Base-by-base conservation (phyloP, 2,113 vertebrate species). In the Heptranchias perlo region DNA sequence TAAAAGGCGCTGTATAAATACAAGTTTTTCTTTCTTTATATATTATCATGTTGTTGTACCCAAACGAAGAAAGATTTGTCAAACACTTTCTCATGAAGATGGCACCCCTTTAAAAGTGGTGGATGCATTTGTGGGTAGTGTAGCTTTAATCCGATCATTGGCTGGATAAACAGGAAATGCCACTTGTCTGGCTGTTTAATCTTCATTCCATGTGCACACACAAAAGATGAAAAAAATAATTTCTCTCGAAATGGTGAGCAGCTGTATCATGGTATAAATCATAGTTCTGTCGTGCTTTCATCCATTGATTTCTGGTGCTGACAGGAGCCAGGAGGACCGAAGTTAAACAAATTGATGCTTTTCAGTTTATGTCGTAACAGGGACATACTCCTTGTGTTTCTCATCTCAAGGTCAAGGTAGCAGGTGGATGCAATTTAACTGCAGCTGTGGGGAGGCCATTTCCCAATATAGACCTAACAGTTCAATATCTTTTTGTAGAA, bases 291-390 rank as follows among this genome's bases (percentile, higher is more conserved):
- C 23, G 39, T 65, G 28, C 52, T 65, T 7, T 54, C 39, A 14
- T 47, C 62, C 35, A 94, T 65, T 94, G 62, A 65, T 67, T 25
- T 47, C n/a, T 65, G 92, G 62, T 67, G 58, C 62, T 67, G 61
- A 64, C 91, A 94, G 35, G 58, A 94, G 25, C 35, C 92, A 65
- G 21, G 61, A 94, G 62, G 23, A 67, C 3, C 21, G 39, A 65
- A 94, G 61, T 94, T 94, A 94, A 94, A 65, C 39, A 94, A 67
- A 67, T 94, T 94, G 92, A 64, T 94, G 35, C 61, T 65, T 94
- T 94, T 94, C 39, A 47, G 18, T 94, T 25, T 65, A 21, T 23
- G 18, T 44, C 62, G 1, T 65, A 25, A 94, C 23, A 64, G n/a
- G 62, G 39, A 47, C 8, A 65, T 28, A 44, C n/a, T 94, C 92